phyloP scores from a whole-genome alignment of 2,113 vertebrate species.

The sheep (Ovis aries) region ARS-UI_Ramb_v3.0 NC_056061.1:91385501-91386000 shows the following conservation, averaged over 20 bases:
- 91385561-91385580: background rate
- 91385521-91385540: background rate
- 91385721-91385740: background rate
- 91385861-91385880: background rate
- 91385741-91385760: background rate
- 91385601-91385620: background rate
- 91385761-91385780: background rate
- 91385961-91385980: background rate
- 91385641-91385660: background rate
- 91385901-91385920: background rate
- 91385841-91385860: background rate
- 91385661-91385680: background rate
- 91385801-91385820: background rate
- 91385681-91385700: background rate
- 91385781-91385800: background rate
- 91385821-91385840: too few relatives aligned
- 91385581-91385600: background rate
- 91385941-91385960: too few relatives aligned
- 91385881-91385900: background rate
- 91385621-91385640: background rate
- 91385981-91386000: fast-evolving
- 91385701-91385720: background rate
- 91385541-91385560: background rate
- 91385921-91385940: background rate
- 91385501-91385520: background rate